Conservation (phyloP, 1,140 invertebrate genomes). For the Hylaeus volcanicus region DNA sequence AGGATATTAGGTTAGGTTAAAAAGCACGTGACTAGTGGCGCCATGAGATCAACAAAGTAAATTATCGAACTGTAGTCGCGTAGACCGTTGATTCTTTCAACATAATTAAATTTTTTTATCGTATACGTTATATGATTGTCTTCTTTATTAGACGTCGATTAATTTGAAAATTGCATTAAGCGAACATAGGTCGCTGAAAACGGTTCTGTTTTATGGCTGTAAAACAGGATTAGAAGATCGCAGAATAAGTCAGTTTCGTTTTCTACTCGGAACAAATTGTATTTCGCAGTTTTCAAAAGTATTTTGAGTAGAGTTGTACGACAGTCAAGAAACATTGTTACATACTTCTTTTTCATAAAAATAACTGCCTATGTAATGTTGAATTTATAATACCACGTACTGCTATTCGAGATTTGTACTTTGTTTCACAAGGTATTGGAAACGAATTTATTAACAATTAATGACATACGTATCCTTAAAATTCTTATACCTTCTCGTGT, state of each 20-base stretch:
- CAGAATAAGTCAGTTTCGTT: neutral
- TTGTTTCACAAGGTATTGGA: constrained; percentile 8
- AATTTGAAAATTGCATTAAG: neutral
- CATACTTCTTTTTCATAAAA: constrained; percentile 16
- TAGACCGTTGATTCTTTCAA: neutral
- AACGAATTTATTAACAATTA: constrained; percentile 2
- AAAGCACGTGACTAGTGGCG: constrained; percentile 49
- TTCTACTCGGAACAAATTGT: constrained; percentile 24
- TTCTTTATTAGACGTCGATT: neutral
- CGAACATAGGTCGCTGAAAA: too few species aligned
- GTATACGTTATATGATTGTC: neutral
- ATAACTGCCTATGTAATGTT: constrained; percentile 20
- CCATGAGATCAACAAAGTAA: constrained; percentile 24
- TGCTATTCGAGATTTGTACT: constrained; percentile 28
- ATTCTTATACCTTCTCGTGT: neutral
- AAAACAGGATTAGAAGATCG: neutral
- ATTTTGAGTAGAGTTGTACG: constrained; percentile 2
- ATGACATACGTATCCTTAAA: neutral
- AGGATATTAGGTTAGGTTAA: constrained; percentile 56
- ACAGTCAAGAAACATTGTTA: neutral
- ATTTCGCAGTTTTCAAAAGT: constrained; percentile 8
- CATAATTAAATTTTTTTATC: neutral
- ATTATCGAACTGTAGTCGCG: constrained; percentile 6
- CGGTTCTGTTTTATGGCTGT: too few species aligned
- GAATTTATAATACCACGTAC: constrained; percentile 22